These are phyloP conservation scores for Mya arenaria DNA, from an alignment of 1,140 invertebrate genomes.

Conservation along the genomic window DNA sequence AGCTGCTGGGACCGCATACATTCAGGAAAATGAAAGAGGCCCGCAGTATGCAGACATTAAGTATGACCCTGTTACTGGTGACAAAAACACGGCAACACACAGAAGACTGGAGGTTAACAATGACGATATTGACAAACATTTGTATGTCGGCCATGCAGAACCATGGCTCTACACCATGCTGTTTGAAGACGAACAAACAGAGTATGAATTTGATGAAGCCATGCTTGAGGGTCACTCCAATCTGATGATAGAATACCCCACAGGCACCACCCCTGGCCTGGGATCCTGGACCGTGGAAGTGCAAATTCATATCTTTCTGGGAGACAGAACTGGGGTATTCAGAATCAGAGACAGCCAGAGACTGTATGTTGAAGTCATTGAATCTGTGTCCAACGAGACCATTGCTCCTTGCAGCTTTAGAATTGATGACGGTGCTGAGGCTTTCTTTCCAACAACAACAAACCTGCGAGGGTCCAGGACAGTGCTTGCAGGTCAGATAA, in stretches of 20 bases:
- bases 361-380: conserved; percentile 71
- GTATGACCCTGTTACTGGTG: conserved; percentile 64
- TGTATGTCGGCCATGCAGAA: conserved; percentile 66
- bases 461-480: conserved; percentile 70
- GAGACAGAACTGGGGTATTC: conserved; percentile 71
- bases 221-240: conserved; percentile 69
- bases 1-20: conserved; percentile 72
- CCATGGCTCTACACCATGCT: conserved; percentile 73
- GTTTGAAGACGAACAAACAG: conserved; percentile 58
- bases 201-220: conserved; percentile 73
- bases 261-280: conserved; percentile 26
- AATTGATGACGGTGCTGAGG: conserved; percentile 68
- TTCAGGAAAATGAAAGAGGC: conserved; percentile 72
- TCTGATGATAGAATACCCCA: conserved; percentile 69
- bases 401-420: conserved; percentile 73
- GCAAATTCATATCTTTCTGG: conserved; percentile 65
- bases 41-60: conserved; percentile 74
- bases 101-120: conserved; percentile 69
- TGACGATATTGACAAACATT: conserved; percentile 64
- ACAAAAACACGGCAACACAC: conserved; percentile 56
- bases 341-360: conserved; percentile 66
- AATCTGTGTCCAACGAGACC: conserved; percentile 69
- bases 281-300: conserved; percentile 58
- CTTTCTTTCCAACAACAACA: conserved; percentile 66
- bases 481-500: conserved; percentile 67